phyloP scores from a whole-genome alignment of 2,797 vertebrate species.

The Melanotaenia nigrans region DNA sequence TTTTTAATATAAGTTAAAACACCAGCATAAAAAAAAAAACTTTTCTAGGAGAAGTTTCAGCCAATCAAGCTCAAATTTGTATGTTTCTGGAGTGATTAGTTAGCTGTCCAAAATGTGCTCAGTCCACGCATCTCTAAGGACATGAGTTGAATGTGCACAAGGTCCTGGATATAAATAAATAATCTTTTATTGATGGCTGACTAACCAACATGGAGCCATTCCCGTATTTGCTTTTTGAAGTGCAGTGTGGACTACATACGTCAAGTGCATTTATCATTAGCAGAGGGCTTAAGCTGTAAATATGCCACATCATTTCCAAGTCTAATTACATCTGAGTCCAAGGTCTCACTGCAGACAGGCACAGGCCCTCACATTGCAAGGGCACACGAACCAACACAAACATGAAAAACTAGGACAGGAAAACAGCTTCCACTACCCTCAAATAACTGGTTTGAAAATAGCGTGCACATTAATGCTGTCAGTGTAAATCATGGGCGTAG shows the following conservation, averaged over 20 bases:
- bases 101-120: constrained; percentile 36
- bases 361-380: constrained; percentile 37
- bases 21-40: not conserved
- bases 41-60: not conserved
- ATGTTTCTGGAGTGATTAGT: constrained; percentile 33
- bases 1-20: not conserved
- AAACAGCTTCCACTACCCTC: not conserved
- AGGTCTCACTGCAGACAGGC: constrained; percentile 67
- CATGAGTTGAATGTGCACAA: constrained; percentile 17
- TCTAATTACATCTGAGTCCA: constrained; percentile 84
- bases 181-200: constrained; percentile 66
- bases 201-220: constrained; percentile 73
- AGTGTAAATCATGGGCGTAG: not conserved
- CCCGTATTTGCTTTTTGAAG: constrained; percentile 68
- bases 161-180: constrained; percentile 53
- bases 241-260: constrained; percentile 68
- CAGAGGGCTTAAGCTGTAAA: constrained; percentile 82
- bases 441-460: constrained; percentile 12
- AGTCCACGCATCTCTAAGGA: constrained; percentile 34
- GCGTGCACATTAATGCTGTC: not conserved
- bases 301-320: constrained; percentile 83
- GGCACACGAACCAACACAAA: constrained; percentile 39
- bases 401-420: constrained; percentile 50
- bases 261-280: constrained; percentile 83
- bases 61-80: not conserved